Evolutionary conservation across 92 coral and sea anemone species (phyloP), one percentile per base, ranked within the genome.

Genomic region (Meandrina meandrites): DNA sequence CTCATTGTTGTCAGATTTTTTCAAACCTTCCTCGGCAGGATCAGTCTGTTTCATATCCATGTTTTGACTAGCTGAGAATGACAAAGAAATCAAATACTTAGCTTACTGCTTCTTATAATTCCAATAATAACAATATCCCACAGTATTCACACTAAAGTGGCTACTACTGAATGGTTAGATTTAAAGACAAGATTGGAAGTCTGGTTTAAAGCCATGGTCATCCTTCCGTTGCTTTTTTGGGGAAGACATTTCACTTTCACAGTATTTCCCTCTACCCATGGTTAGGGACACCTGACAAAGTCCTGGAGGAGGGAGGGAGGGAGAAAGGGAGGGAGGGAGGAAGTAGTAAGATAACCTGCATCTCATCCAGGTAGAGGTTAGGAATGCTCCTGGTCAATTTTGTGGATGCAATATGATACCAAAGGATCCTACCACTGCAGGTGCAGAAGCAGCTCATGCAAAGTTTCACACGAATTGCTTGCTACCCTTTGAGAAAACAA

Each of bases 31-130:
- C 8, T 68, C 74, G 32, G 78, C 35, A 22, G 47, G 80, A 28
- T 74, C 36, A 75, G 21, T 27, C 50, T n/a, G 16, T 74, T n/a
- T 35, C 16, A 16, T 12, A n/a, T 56, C 80, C 57, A 74, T 28
- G 11, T 11, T 54, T 84, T 84, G 80, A 73, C 50, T 37, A 8
- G 13, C 87, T 74, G 80, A n/a, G 12, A 81, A 30, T 57, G 66
- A 67, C 35, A 42, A 47, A 67, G 19, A 80, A 62, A 64, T 5
- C 4, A 80, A 27, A 24, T 13, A 32, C 73, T 68, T 68, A 27
- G 36, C 5, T 68, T 7, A 12, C 16, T 32, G 17, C 27, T 5
- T 15, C 10, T 66, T 24, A 24, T 8, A 66, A 30, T 9, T 24
- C 0, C 32, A 66, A 22, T 22, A 66, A 60, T 8, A 19, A 60